These are phyloP conservation scores for Sebastes cheni DNA, from an alignment of 2,797 vertebrate species.

Conservation along the genomic window DNA sequence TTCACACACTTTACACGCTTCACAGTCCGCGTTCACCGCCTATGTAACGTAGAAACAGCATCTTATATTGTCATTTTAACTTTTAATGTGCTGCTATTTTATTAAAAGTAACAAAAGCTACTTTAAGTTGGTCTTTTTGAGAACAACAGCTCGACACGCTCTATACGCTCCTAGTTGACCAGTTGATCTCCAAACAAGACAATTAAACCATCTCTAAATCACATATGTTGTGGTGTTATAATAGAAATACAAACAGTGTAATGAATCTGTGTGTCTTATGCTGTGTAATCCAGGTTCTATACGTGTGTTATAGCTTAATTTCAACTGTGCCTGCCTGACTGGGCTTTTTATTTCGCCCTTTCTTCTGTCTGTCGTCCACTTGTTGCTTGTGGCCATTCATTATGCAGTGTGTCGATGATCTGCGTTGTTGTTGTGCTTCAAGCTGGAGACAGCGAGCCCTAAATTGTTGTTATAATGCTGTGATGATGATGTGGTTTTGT, in stretches of 20 bases:
- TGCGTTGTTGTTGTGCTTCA: slow-evolving; percentile 58
- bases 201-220: not conserved
- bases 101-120: not conserved
- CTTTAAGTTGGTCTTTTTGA: slow-evolving; percentile 43
- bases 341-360: not conserved
- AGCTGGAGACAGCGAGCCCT: slow-evolving; percentile 32
- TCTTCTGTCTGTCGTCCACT: slow-evolving; percentile 51
- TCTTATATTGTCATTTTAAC: not conserved
- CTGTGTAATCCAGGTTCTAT: not conserved
- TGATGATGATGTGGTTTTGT: not conserved
- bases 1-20: slow-evolving; percentile 11
- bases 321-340: not conserved
- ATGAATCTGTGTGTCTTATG: accelerated
- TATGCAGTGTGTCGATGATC: slow-evolving; percentile 44
- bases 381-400: slow-evolving; percentile 71
- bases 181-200: slow-evolving; percentile 13
- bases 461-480: slow-evolving; percentile 14
- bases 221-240: not conserved
- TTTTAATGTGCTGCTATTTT: not conserved
- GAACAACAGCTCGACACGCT: slow-evolving; percentile 73
- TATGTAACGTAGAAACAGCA: accelerated
- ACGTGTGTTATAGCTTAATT: not conserved
- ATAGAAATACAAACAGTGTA: accelerated
- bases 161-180: slow-evolving; percentile 23
- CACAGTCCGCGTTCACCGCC: not conserved